Evolutionary conservation across 2,113 vertebrate species (phyloP).

Genomic region (Channa maculata): DNA sequence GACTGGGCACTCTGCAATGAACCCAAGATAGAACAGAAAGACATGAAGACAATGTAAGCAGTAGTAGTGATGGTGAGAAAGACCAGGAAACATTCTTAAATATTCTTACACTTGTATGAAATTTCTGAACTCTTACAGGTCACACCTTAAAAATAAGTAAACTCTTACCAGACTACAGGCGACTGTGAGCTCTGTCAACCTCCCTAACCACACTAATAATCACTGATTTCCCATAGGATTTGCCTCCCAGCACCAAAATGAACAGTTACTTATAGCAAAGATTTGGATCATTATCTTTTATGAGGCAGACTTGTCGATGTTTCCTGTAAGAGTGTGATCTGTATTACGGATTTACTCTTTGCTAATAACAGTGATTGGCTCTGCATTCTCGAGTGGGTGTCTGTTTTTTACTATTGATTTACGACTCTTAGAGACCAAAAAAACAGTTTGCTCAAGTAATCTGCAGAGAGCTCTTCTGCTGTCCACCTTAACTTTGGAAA

Average conservation of each 20-base stretch:
- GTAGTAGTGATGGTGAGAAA: background rate
- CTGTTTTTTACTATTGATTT: conserved; percentile 56
- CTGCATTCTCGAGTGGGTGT: conserved; percentile 51
- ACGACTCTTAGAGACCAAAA: background rate
- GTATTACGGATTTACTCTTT: conserved; percentile 62
- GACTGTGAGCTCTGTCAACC: conserved; percentile 46
- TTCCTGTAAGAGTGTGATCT: conserved; percentile 34
- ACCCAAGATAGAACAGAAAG: background rate
- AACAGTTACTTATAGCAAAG: conserved; percentile 37
- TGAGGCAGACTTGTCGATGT: conserved; percentile 29
- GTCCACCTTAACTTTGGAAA: conserved; percentile 44
- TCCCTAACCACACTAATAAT: conserved; percentile 52
- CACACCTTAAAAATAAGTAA: no score
- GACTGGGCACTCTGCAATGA: conserved; percentile 32
- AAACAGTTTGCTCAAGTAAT: conserved; percentile 47
- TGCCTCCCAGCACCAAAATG: conserved; percentile 24
- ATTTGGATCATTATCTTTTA: conserved; percentile 57
- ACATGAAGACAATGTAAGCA: background rate
- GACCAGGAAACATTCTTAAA: background rate
- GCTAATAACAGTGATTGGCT: conserved; percentile 69
- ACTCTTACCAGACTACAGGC: conserved; percentile 15
- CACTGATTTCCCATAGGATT: conserved; percentile 53
- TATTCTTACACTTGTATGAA: conserved; percentile 11
- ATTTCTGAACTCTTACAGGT: background rate
- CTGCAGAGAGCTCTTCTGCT: conserved; percentile 35